phyloP scores from a whole-genome alignment of 2,888 invertebrate genomes.

The Tiliacea aurago region DNA sequence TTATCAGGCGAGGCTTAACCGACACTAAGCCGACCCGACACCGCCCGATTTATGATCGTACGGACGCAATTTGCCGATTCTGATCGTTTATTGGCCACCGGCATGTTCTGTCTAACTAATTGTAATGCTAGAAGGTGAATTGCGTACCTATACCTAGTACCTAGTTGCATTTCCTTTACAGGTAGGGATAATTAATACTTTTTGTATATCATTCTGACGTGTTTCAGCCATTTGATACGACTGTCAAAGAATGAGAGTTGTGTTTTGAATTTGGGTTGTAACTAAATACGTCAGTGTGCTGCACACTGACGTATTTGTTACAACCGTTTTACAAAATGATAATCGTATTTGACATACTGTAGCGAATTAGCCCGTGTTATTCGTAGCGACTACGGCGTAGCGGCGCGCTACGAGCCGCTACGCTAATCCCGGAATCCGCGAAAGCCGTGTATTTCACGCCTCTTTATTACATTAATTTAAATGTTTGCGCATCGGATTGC shows the following conservation, averaged over 20 bases:
- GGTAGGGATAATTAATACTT: neutral
- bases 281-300: neutral
- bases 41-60: conserved; percentile 85
- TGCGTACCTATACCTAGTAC: neutral
- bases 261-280: neutral
- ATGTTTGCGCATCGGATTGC: conserved; percentile 85
- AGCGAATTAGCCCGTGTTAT: conserved; percentile 14
- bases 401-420: conserved; percentile 68
- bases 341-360: neutral
- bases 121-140: conserved; percentile 35
- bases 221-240: neutral
- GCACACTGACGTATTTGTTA: neutral
- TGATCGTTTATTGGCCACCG: conserved; percentile 85
- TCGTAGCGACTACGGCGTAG: conserved; percentile 52
- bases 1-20: conserved; percentile 82
- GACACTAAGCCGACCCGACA: conserved; percentile 81
- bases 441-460: conserved; percentile 86
- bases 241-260: neutral
- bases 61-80: conserved; percentile 84
- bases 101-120: conserved; percentile 60
- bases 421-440: conserved; percentile 80
- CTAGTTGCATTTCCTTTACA: neutral
- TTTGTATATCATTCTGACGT: neutral
- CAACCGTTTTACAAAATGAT: neutral
- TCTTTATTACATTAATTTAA: conserved; percentile 90